Evolutionary conservation across 2,113 vertebrate species (phyloP).

Genomic region (Anhinga anhinga): DNA sequence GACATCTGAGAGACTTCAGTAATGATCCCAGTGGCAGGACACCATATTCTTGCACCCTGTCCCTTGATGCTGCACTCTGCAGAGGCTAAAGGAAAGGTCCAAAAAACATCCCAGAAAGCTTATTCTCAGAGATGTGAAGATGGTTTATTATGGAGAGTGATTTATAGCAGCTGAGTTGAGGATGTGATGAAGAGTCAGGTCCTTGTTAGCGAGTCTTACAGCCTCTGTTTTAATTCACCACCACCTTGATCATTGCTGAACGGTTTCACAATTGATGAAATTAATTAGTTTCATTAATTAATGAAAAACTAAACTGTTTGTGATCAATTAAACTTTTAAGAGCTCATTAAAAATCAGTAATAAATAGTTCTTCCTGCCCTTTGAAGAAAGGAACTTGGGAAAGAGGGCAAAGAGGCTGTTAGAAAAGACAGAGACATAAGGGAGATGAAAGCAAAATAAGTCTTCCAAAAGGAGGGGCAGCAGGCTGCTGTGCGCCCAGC

Average conservation of each 20-base stretch:
- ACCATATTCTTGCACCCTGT: neutral
- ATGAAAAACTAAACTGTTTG: neutral
- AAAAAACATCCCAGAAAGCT: neutral
- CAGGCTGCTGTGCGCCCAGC: neutral
- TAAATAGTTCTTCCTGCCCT: neutral
- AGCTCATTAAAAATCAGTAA: neutral
- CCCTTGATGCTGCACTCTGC: neutral
- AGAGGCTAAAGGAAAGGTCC: neutral
- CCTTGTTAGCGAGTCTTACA: neutral
- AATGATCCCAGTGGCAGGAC: neutral
- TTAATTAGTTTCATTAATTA: neutral
- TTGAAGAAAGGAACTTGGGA: neutral
- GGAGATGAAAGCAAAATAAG: neutral
- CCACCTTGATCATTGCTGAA: neutral
- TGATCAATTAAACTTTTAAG: neutral
- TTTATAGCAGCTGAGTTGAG: neutral
- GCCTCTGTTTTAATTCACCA: neutral
- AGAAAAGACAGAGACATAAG: neutral
- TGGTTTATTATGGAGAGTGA: neutral
- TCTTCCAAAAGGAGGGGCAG: neutral
- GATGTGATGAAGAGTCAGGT: neutral
- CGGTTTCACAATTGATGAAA: neutral
- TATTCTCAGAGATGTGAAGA: neutral
- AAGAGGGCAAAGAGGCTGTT: neutral
- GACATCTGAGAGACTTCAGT: neutral